phyloP scores from a whole-genome alignment of 2,888 invertebrate genomes.

The Epinotia ramella region DNA sequence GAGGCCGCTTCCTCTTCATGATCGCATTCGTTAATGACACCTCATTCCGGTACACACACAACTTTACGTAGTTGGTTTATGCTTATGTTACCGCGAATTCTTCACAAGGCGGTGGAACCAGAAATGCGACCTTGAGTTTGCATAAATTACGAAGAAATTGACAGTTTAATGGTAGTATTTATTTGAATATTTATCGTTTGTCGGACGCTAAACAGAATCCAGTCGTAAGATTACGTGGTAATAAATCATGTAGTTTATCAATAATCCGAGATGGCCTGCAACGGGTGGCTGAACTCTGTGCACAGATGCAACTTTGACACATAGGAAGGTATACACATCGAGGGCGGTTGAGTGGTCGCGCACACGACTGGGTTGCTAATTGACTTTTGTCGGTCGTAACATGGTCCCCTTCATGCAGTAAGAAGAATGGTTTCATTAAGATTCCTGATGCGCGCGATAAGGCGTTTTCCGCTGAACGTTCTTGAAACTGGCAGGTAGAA shows the following conservation, averaged over 20 bases:
- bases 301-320: conserved; percentile 59
- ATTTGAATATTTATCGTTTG: conserved; percentile 46
- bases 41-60: conserved; percentile 54
- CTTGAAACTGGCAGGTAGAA: neutral
- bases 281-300: conserved; percentile 63
- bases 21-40: conserved; percentile 54
- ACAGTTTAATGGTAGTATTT: conserved; percentile 38
- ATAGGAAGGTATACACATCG: conserved; percentile 60
- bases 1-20: conserved; percentile 59
- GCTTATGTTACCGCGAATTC: conserved; percentile 52
- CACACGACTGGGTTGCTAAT: conserved; percentile 71
- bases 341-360: conserved; percentile 66
- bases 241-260: conserved; percentile 59
- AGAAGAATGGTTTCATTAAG: conserved; percentile 27
- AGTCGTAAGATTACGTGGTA: conserved; percentile 50
- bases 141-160: conserved; percentile 44
- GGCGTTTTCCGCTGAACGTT: conserved; percentile 8
- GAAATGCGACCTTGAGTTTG: conserved; percentile 57
- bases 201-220: conserved; percentile 46
- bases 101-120: conserved; percentile 52
- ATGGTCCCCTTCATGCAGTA: conserved; percentile 56
- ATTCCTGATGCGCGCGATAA: conserved; percentile 22
- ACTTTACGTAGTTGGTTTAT: conserved; percentile 47
- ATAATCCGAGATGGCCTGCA: conserved; percentile 48
- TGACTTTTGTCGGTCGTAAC: conserved; percentile 62